These are phyloP conservation scores for Halcyon leucocephala DNA, from an alignment of 2,797 vertebrate genomes.

Conservation along the genomic window DNA sequence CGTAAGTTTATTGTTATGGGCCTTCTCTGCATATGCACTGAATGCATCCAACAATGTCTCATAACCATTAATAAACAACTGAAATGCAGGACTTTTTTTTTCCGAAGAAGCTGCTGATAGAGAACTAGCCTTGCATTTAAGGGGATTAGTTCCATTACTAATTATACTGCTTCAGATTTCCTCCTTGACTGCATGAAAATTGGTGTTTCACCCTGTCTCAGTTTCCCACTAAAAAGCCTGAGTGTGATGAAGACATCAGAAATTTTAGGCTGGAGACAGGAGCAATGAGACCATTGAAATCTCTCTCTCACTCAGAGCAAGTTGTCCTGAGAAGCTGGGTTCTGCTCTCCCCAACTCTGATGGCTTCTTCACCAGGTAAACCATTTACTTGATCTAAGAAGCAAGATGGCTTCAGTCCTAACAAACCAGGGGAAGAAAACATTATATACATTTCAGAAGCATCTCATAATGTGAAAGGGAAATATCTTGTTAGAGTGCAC, in stretches of 20 bases:
- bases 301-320: not conserved
- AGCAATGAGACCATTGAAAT: accelerated
- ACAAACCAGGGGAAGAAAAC: not conserved
- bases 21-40: not conserved
- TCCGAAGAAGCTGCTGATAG: not conserved
- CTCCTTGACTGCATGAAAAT: not conserved
- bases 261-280: not conserved
- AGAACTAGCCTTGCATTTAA: not conserved
- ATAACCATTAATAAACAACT: not conserved
- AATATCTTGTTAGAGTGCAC: slow-evolving; percentile 36
- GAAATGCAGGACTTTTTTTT: not conserved
- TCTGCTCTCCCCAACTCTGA: not conserved
- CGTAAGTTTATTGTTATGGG: not conserved
- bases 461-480: not conserved
- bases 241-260: not conserved
- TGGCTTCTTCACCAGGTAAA: not conserved
- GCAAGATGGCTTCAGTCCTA: not conserved
- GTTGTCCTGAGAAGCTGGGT: not conserved
- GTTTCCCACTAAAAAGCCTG: not conserved
- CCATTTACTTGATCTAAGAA: not conserved
- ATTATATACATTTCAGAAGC: not conserved
- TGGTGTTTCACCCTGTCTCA: accelerated
- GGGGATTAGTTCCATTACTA: not conserved
- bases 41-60: not conserved
- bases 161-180: not conserved